Percentiles rank a stretch among this genome's conserved stretches.
phyloP scores from a whole-genome alignment of 2,888 invertebrate species.

The Spisula solida region DNA sequence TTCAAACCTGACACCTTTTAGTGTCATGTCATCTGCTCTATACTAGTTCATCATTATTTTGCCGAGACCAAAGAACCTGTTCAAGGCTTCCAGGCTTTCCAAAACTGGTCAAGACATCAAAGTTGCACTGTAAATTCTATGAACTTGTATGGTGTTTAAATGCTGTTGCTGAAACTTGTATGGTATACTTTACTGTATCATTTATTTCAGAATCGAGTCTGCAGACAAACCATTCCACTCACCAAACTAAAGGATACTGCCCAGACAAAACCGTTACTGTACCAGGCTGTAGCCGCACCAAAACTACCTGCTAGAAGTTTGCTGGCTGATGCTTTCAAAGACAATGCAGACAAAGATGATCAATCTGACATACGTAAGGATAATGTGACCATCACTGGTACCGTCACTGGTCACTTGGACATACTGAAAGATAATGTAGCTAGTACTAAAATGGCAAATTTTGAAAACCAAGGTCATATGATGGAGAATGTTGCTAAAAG shows the following conservation, averaged over 20 bases:
- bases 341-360: slow-evolving; percentile 45
- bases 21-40: too few species aligned
- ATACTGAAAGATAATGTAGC: slow-evolving; percentile 38
- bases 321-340: slow-evolving; percentile 51
- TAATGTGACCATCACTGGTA: slow-evolving; percentile 18
- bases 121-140: too few species aligned
- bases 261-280: slow-evolving; percentile 41
- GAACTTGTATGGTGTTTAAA: too few species aligned
- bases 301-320: slow-evolving; percentile 52
- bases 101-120: too few species aligned
- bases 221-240: neutral
- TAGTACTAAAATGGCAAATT: slow-evolving; percentile 39
- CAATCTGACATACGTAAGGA: slow-evolving; percentile 32
- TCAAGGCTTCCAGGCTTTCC: too few species aligned
- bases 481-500: slow-evolving; percentile 8
- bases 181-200: too few species aligned
- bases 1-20: too few species aligned
- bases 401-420: slow-evolving; percentile 17
- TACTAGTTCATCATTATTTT: too few species aligned
- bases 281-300: slow-evolving; percentile 55
- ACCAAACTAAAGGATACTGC: neutral
- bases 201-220: neutral
- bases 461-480: slow-evolving; percentile 35
- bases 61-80: too few species aligned
- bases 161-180: too few species aligned